phyloP scores from a whole-genome alignment of 2,797 vertebrate species.

The Xenopus petersii region DNA sequence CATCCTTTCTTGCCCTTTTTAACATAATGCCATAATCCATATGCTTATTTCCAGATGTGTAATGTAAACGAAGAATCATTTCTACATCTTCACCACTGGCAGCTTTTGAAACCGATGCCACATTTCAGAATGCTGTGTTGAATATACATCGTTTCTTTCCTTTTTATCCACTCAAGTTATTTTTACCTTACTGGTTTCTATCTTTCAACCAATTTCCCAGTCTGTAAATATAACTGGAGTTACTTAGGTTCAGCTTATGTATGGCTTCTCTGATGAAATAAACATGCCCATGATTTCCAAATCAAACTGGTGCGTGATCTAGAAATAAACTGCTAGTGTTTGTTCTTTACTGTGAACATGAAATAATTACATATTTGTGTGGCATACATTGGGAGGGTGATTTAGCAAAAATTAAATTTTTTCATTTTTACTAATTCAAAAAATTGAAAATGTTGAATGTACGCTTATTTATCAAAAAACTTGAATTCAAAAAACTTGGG shows the following conservation, averaged over 20 bases:
- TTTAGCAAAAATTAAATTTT: too few species aligned
- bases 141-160: constrained; percentile 4
- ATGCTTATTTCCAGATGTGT: constrained; percentile 27
- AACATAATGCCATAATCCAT: constrained; percentile 16
- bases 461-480: too few species aligned
- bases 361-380: too few species aligned
- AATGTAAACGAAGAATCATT: constrained; percentile 36
- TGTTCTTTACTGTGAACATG: too few species aligned
- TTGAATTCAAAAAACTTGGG: too few species aligned
- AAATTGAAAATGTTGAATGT: too few species aligned
- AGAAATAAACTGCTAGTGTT: constrained; percentile 6
- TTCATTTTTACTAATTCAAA: too few species aligned
- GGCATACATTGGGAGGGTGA: too few species aligned
- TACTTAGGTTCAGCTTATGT: constrained; percentile 15
- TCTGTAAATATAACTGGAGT: constrained; percentile 42
- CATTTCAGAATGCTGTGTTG: constrained; percentile 18
- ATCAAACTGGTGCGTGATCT: constrained; percentile 12
- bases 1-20: neutral
- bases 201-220: constrained; percentile 35
- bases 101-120: constrained; percentile 2
- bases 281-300: constrained; percentile 27
- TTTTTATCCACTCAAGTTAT: constrained; percentile 17
- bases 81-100: constrained; percentile 5
- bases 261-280: constrained; percentile 33
- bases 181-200: constrained; percentile 39